Conservation (phyloP, 1,140 invertebrate species). For the Eupeodes corollae region DNA sequence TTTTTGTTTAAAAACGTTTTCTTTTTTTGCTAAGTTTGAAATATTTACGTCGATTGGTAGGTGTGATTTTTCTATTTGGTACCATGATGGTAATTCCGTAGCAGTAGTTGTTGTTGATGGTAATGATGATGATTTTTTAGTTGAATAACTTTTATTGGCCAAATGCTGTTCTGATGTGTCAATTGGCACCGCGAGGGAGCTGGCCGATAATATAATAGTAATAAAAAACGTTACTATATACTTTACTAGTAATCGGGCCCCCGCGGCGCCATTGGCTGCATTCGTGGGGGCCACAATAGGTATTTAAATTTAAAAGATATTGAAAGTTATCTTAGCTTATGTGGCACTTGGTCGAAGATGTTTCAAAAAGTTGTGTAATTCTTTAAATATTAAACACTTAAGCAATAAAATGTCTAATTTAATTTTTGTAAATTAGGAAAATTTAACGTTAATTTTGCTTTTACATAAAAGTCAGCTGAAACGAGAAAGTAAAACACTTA, state of each 20-base stretch:
- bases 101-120: background rate
- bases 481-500: no score
- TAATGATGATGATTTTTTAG: background rate
- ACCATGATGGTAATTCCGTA: background rate
- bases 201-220: conserved; percentile 22
- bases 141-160: no score
- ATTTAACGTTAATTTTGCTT: no score
- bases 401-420: no score
- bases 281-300: conserved; percentile 32
- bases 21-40: background rate
- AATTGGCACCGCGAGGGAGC: conserved; percentile 36
- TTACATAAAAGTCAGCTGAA: no score
- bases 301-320: no score
- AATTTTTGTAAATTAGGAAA: no score
- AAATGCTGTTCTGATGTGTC: conserved; percentile 2
- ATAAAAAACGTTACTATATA: conserved; percentile 18
- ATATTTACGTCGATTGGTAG: background rate
- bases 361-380: no score
- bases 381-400: no score
- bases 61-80: background rate
- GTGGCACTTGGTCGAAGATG: no score
- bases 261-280: conserved; percentile 35
- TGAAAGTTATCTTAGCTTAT: no score
- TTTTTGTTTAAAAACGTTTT: background rate
- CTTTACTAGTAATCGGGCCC: conserved; percentile 29